Evolutionary conservation across 2,797 vertebrate genomes (phyloP).

Genomic region (Eulemur mongoz): DNA sequence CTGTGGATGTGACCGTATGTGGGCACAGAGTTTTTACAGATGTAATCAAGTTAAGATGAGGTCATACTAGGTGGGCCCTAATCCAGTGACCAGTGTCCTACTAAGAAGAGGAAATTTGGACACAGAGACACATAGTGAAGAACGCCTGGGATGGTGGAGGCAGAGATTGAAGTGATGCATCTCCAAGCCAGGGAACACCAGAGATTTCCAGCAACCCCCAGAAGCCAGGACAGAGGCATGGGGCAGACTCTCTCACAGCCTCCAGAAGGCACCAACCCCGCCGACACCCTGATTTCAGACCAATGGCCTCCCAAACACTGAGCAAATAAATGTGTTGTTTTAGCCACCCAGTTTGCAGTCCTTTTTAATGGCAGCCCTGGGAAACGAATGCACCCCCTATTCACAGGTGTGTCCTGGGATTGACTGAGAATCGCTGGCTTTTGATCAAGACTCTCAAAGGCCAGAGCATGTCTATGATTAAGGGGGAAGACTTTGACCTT

Average conservation of each 20-base stretch:
- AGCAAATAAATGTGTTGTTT: not conserved
- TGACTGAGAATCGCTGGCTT: not conserved
- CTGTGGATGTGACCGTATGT: not conserved
- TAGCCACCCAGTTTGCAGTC: too few species aligned
- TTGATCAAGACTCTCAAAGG: not conserved
- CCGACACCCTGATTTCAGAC: not conserved
- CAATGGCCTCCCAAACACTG: not conserved
- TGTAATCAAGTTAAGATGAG: not conserved
- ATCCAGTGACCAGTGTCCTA: not conserved
- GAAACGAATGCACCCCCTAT: fast-evolving
- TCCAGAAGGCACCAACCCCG: not conserved
- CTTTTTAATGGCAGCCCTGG: not conserved
- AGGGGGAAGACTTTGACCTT: not conserved
- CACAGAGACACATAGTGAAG: not conserved
- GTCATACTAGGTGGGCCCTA: not conserved
- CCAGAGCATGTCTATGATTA: not conserved
- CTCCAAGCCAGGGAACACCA: not conserved
- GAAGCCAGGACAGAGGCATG: not conserved
- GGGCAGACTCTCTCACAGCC: not conserved
- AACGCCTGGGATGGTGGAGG: not conserved
- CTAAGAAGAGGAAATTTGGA: not conserved
- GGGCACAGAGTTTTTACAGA: not conserved
- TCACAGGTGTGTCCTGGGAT: not conserved
- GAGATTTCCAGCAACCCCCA: not conserved
- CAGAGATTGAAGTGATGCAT: fast-evolving